Evolutionary conservation across 2,888 invertebrate species (phyloP).

Genomic region (Drosophila melanocephala): DNA sequence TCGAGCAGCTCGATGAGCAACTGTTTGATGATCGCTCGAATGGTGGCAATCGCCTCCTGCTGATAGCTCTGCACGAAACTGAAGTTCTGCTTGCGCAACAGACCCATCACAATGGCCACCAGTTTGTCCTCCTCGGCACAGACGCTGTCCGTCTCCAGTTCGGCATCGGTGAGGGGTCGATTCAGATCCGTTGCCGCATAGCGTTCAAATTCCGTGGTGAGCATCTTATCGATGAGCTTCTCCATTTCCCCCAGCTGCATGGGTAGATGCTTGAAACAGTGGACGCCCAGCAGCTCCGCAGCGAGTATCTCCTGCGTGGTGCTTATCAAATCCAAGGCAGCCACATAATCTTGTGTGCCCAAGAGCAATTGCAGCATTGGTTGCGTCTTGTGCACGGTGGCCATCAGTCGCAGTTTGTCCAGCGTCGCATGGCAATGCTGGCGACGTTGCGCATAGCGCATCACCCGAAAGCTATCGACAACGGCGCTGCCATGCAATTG

Average conservation of each 20-base stretch:
- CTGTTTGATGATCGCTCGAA: slow-evolving; percentile 95
- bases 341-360: slow-evolving; percentile 98
- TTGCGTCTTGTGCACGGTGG: slow-evolving; percentile 98
- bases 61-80: slow-evolving; percentile 94
- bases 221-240: slow-evolving; percentile 97
- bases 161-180: slow-evolving; percentile 88
- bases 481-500: slow-evolving; percentile 92
- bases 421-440: slow-evolving; percentile 89
- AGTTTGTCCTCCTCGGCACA: slow-evolving; percentile 90
- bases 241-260: slow-evolving; percentile 98
- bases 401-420: slow-evolving; percentile 94
- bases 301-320: slow-evolving; percentile 97
- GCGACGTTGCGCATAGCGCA: slow-evolving; percentile 89
- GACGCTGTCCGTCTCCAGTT: slow-evolving; percentile 85
- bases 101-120: slow-evolving; percentile 94
- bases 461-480: slow-evolving; percentile 91
- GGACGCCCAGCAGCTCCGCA: slow-evolving; percentile 95
- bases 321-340: slow-evolving; percentile 96
- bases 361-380: slow-evolving; percentile 97
- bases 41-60: slow-evolving; percentile 95
- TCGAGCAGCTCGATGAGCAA: slow-evolving; percentile 92
- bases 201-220: slow-evolving; percentile 96
- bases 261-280: slow-evolving; percentile 97
- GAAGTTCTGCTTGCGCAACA: slow-evolving; percentile 94
- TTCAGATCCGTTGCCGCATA: slow-evolving; percentile 96